Evolutionary conservation across 1,140 invertebrate species (phyloP).

Genomic region (Zaprionus ghesquierei): DNA sequence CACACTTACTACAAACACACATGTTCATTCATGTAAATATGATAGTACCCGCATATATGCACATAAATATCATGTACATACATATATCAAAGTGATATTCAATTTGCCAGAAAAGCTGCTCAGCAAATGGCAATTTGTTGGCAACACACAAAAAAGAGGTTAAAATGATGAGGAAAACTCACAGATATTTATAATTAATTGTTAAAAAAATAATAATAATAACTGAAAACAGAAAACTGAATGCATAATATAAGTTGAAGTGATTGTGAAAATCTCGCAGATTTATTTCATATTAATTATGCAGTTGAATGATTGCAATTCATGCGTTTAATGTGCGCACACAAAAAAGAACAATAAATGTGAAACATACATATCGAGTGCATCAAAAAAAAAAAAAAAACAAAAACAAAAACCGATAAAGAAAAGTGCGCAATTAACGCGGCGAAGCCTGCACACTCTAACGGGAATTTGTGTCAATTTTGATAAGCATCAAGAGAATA

Average conservation of each 20-base stretch:
- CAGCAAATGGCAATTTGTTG: constrained; percentile 19
- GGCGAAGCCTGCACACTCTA: constrained; percentile 5
- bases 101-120: constrained; percentile 53
- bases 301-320: constrained; percentile 71
- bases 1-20: not conserved
- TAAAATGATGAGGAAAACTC: constrained; percentile 50
- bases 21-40: not conserved
- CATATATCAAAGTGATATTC: constrained; percentile 26
- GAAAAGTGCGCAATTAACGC: not conserved
- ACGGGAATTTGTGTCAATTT: not conserved
- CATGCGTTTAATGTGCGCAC: constrained; percentile 54
- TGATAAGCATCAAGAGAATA: not conserved
- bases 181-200: constrained; percentile 77
- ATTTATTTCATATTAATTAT: constrained; percentile 80
- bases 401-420: not conserved
- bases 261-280: constrained; percentile 66
- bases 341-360: constrained; percentile 36
- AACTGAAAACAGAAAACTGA: constrained; percentile 15
- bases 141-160: constrained; percentile 18
- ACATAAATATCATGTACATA: not conserved
- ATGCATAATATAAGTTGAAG: constrained; percentile 54
- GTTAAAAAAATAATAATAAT: constrained; percentile 47
- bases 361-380: not conserved
- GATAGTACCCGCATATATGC: not conserved
- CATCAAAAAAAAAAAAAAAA: not conserved